phyloP scores from a whole-genome alignment of 2,113 vertebrate genomes.

The Microcebus jonahi region DNA sequence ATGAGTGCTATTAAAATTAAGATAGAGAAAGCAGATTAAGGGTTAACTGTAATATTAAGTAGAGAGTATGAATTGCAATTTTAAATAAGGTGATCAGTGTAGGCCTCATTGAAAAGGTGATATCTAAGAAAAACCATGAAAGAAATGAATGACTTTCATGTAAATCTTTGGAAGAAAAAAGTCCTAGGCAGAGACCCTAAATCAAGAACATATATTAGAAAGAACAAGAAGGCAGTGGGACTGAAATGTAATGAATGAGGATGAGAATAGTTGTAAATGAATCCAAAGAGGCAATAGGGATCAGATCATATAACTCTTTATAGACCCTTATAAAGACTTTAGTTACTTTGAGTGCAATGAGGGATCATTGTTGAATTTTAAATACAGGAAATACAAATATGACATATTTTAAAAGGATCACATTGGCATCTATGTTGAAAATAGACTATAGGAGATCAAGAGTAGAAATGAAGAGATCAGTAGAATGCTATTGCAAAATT shows the following conservation, averaged over 20 bases:
- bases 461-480: not conserved
- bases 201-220: not conserved
- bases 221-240: not conserved
- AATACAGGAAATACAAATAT: not conserved
- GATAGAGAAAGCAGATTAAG: not conserved
- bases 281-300: not conserved
- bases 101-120: not conserved
- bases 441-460: not conserved
- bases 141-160: not conserved
- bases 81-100: not conserved
- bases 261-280: not conserved
- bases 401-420: not conserved
- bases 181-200: not conserved
- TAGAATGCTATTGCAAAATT: not conserved
- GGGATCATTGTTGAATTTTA: not conserved
- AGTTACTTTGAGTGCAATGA: not conserved
- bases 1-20: not conserved
- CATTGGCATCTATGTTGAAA: not conserved
- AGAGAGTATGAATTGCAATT: not conserved
- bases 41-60: not conserved
- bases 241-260: not conserved
- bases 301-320: not conserved
- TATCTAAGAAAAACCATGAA: not conserved
- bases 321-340: not conserved
- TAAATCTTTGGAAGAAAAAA: not conserved